phyloP scores from a whole-genome alignment of 2,113 vertebrate species.

The Columba janthina region DNA sequence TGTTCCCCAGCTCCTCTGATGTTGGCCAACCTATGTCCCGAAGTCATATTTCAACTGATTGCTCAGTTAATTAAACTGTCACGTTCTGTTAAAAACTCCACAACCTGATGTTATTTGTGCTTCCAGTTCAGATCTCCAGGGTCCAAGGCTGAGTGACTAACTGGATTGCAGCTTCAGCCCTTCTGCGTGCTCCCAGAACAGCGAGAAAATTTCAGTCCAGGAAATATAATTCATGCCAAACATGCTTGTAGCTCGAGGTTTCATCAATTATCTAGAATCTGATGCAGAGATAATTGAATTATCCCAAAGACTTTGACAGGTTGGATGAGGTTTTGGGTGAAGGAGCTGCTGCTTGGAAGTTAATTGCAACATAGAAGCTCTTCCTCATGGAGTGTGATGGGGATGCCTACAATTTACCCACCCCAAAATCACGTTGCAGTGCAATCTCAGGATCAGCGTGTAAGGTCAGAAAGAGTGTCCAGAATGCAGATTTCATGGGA shows the following conservation, averaged over 20 bases:
- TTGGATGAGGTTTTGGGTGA: neutral
- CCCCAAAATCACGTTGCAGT: neutral
- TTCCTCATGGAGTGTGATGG: neutral
- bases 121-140: neutral
- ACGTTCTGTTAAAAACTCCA: neutral
- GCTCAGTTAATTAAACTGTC: conserved; percentile 42
- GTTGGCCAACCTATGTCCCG: conserved; percentile 3
- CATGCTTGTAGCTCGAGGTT: neutral
- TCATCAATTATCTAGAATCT: neutral
- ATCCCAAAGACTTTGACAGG: neutral
- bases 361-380: neutral
- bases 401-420: neutral
- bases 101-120: neutral
- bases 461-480: neutral
- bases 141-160: neutral
- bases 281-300: neutral
- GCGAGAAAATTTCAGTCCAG: neutral
- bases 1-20: neutral
- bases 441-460: no score
- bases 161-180: neutral
- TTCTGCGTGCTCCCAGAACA: neutral
- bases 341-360: neutral
- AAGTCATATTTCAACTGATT: conserved; percentile 1
- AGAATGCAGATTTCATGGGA: neutral
- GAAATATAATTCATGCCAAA: neutral